Evolutionary conservation across 2,888 invertebrate species (phyloP), one percentile per base, ranked within the genome.

Genomic region (Miltochrista miniata): DNA sequence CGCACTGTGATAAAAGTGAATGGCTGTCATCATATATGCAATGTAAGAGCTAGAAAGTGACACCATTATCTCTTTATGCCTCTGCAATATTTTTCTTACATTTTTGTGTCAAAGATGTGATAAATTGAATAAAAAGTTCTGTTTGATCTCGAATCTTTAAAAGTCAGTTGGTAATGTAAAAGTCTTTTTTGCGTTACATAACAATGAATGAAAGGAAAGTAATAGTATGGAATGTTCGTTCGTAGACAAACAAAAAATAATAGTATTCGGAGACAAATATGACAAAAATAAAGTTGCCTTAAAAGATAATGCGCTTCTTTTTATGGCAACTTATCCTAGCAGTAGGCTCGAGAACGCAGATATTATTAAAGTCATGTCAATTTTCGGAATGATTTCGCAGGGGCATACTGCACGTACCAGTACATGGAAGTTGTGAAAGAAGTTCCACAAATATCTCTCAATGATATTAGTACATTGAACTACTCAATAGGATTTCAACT

Each of bases 61-160:
- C 33, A 36, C 43, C 51, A 54, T 61, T 55, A 45, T 47, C 49
- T 53, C 53, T 43, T 7, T 48, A 54, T 42, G 18, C 50, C 56
- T 60, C 62, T 56, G 52, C 54, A 46, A 43, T 50, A 48, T 48
- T 64, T 59, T 62, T 59, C 49, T 54, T 49, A 54, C 48, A 54
- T 24, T 54, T 50, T 54, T 50, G 43, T 56, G 29, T 56, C 60
- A 66, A 68, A 68, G 61, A 62, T 57, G 50, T 18, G 34, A 45
- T 53, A 67, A 68, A 68, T 68, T 64, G 62, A 64, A 67, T 68
- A 56, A 68, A 63, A 65, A 24, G 44, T 37, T 42, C 36, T 18
- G 64, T 64, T 64, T 66, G 65, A 56, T 54, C 48, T 50, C 35
- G 36, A 51, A 54, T 62, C 60, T 43, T 24, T 24, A 13, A 62